These are phyloP conservation scores for Caenorhabditis briggsae DNA, from an alignment of 1,140 invertebrate species.

Conservation along the genomic window DNA sequence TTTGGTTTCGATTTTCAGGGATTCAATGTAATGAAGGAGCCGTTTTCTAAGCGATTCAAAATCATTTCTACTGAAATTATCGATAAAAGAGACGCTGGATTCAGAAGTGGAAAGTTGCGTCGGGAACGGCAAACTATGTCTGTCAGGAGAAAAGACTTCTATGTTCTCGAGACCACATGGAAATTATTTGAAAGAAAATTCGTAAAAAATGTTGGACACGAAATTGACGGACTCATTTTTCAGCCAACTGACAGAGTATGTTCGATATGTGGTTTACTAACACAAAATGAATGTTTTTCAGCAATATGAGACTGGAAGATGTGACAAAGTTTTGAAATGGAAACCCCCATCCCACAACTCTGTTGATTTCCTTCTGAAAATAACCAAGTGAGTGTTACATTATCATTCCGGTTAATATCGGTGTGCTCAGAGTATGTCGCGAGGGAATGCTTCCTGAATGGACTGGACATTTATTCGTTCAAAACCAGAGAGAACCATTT, in stretches of 20 bases:
- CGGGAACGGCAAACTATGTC: slow-evolving; percentile 83
- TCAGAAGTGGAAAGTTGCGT: slow-evolving; percentile 82
- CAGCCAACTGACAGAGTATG: slow-evolving; percentile 86
- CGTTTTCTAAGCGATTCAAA: slow-evolving; percentile 84
- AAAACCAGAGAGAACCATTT: slow-evolving; percentile 67
- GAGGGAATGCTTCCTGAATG: slow-evolving; percentile 81
- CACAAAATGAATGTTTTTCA: slow-evolving; percentile 80
- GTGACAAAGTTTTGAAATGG: slow-evolving; percentile 93
- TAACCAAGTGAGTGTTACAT: slow-evolving; percentile 80
- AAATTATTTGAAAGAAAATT: slow-evolving; percentile 89
- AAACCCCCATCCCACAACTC: slow-evolving; percentile 93
- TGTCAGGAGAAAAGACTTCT: slow-evolving; percentile 80
- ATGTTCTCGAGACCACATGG: slow-evolving; percentile 82
- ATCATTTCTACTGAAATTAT: slow-evolving; percentile 85
- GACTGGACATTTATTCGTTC: slow-evolving; percentile 74
- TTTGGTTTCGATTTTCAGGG: slow-evolving; percentile 80
- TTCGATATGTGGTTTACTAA: neutral
- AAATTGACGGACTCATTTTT: slow-evolving; percentile 97
- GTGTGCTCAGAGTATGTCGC: slow-evolving; percentile 80
- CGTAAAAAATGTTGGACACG: slow-evolving; percentile 87
- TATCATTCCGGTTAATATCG: no score
- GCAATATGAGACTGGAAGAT: slow-evolving; percentile 87
- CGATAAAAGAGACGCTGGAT: slow-evolving; percentile 83
- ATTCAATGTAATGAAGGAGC: slow-evolving; percentile 85
- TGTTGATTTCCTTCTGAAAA: slow-evolving; percentile 92